Percentiles rank a stretch among this genome's conserved stretches.
These are phyloP conservation scores for Polyploca ridens DNA, from an alignment of 2,888 invertebrate genomes.

Conservation along the genomic window DNA sequence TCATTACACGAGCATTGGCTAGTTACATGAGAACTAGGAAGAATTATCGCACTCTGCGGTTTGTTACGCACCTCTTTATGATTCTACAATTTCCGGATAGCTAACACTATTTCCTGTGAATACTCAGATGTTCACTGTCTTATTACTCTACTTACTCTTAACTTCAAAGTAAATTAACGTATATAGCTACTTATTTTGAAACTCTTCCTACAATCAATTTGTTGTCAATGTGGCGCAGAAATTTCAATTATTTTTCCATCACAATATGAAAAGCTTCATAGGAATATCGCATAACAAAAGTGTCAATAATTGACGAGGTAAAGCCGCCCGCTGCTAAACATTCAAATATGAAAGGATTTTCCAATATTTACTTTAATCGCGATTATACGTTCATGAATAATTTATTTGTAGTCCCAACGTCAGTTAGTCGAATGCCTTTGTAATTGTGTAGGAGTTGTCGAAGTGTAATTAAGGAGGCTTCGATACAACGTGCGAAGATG, in stretches of 20 bases:
- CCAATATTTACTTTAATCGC: constrained; percentile 59
- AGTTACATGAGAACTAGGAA: constrained; percentile 59
- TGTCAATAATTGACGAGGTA: constrained; percentile 37
- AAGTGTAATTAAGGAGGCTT: constrained; percentile 60
- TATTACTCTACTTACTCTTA: no score
- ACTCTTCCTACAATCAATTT: neutral
- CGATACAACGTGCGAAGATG: constrained; percentile 50
- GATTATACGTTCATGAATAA: constrained; percentile 69
- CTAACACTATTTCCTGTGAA: neutral
- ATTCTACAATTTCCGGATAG: constrained; percentile 30
- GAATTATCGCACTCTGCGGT: constrained; percentile 45
- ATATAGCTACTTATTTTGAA: no score
- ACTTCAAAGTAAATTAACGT: no score
- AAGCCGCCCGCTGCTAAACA: constrained; percentile 20
- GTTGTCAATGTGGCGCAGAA: neutral
- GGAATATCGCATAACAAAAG: constrained; percentile 25
- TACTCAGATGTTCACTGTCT: neutral
- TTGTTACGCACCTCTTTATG: constrained; percentile 35
- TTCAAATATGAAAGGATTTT: constrained; percentile 52
- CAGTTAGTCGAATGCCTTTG: constrained; percentile 52
- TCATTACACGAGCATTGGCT: constrained; percentile 42
- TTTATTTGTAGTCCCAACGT: constrained; percentile 55
- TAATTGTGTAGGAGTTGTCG: constrained; percentile 61
- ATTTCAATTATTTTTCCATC: constrained; percentile 18
- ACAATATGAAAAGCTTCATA: constrained; percentile 25